Conservation (phyloP, 2,888 invertebrate genomes). For the Bhutanitis thaidina region DNA sequence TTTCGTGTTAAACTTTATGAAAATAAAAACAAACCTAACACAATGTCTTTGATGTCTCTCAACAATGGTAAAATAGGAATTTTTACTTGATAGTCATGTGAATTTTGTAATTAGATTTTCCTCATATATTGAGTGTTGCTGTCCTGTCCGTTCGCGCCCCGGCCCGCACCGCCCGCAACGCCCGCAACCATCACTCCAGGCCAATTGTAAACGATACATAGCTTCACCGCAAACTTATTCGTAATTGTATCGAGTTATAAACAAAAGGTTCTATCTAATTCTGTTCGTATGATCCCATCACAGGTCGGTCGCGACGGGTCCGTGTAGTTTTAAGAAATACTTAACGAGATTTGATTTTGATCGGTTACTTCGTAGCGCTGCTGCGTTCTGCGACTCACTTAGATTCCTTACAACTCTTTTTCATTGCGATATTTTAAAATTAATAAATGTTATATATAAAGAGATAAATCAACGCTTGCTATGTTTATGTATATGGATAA, state of each 20-base stretch:
- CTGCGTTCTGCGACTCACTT: too few relatives aligned
- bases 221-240: slow-evolving; percentile 52
- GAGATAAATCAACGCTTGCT: background rate
- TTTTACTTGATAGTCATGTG: too few relatives aligned
- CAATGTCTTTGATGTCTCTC: background rate
- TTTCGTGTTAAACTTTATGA: background rate
- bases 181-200: slow-evolving; percentile 28
- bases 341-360: slow-evolving; percentile 35
- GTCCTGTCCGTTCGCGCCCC: background rate
- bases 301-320: slow-evolving; percentile 30
- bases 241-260: slow-evolving; percentile 61
- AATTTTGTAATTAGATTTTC: too few relatives aligned
- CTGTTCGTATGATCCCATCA: slow-evolving; percentile 41
- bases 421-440: too few relatives aligned
- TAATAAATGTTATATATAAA: background rate
- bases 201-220: slow-evolving; percentile 41
- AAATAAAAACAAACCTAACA: background rate
- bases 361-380: background rate
- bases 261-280: slow-evolving; percentile 48
- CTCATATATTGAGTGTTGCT: background rate
- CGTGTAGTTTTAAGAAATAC: slow-evolving; percentile 39
- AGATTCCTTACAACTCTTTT: too few relatives aligned
- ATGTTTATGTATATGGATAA: background rate
- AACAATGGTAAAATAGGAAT: too few relatives aligned
- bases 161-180: background rate